phyloP scores from a whole-genome alignment of 2,797 vertebrate genomes.

The Okamejei kenojei region DNA sequence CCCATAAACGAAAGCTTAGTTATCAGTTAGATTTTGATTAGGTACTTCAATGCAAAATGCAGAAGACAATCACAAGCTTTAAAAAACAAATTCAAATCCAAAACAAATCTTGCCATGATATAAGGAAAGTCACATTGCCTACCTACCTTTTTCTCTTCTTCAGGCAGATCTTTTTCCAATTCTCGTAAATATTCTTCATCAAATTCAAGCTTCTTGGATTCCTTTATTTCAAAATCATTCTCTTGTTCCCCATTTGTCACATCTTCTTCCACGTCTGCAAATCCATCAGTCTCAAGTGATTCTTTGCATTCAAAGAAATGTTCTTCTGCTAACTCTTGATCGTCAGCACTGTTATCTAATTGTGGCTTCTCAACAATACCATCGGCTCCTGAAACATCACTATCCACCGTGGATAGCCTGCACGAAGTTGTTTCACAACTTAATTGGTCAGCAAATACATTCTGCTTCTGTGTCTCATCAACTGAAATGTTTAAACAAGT shows the following conservation, averaged over 20 bases:
- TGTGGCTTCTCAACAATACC: neutral
- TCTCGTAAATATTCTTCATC: constrained; percentile 77
- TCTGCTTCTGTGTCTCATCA: neutral
- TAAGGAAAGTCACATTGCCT: constrained; percentile 40
- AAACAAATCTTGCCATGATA: neutral
- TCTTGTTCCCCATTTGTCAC: constrained; percentile 42
- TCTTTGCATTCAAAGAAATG: constrained; percentile 17
- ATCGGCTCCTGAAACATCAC: neutral
- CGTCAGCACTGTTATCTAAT: neutral
- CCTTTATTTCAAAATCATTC: constrained; percentile 53
- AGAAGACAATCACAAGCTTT: neutral
- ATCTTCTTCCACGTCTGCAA: neutral
- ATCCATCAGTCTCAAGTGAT: constrained; percentile 2
- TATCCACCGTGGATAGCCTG: neutral
- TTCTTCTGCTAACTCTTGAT: constrained; percentile 6
- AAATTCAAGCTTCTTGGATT: constrained; percentile 56
- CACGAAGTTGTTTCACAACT: neutral
- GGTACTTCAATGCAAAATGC: neutral
- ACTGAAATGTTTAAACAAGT: constrained; percentile 8
- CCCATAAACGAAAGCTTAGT: neutral
- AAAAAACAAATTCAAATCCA: neutral
- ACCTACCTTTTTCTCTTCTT: constrained; percentile 93
- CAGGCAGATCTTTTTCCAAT: constrained; percentile 74
- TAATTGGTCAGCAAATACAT: neutral
- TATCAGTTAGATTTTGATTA: neutral